A percentile compares a stretch with the other conserved stretches of the same genome.
Conservation (phyloP, 2,113 vertebrate species). For the Camelus bactrianus region DNA sequence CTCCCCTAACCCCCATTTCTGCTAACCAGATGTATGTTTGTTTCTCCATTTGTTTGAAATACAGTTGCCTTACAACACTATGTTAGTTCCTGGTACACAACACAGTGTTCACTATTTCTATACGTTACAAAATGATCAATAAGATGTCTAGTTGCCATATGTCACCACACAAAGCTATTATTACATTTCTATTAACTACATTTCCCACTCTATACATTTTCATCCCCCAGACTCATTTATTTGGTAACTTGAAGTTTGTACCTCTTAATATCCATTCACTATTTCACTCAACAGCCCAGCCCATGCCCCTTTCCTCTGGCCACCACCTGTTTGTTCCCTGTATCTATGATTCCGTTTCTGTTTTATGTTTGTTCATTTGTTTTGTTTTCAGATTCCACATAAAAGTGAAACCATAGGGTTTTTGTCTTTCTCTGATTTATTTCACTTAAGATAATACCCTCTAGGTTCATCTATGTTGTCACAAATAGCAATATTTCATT, state of each 20-base stretch:
- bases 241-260: not conserved
- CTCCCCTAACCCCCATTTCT: not conserved
- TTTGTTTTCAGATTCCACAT: not conserved
- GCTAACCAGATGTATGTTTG: not conserved
- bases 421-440: not conserved
- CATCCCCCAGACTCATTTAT: not conserved
- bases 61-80: not conserved
- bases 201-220: not conserved
- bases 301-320: not conserved
- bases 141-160: not conserved
- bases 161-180: not conserved
- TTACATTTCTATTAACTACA: not conserved
- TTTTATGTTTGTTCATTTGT: not conserved
- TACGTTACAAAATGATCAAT: not conserved
- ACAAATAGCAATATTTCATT: not conserved
- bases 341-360: not conserved
- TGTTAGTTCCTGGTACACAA: not conserved
- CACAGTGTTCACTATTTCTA: not conserved
- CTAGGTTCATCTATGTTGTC: not conserved
- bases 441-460: not conserved
- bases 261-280: not conserved
- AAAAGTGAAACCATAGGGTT: not conserved
- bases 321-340: not conserved
- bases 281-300: not conserved
- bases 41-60: not conserved